Percentiles rank a stretch among this genome's conserved stretches.
phyloP scores from a whole-genome alignment of 2,888 invertebrate genomes.

The Nomada flava region DNA sequence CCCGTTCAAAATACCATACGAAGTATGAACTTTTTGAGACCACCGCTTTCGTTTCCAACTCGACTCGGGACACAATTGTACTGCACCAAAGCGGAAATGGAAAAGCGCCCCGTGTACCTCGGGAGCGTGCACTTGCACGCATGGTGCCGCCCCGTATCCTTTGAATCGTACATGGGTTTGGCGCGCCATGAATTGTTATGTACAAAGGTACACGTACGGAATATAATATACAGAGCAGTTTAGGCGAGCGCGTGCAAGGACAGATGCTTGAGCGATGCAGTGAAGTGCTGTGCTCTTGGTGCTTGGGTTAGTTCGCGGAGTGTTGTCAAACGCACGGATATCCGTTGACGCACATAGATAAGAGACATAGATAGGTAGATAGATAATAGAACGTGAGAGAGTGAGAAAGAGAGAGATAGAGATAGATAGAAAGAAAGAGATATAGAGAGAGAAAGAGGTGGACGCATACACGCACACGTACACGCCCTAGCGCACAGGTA shows the following conservation, averaged over 20 bases:
- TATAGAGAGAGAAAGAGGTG: slow-evolving; percentile 11
- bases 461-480: slow-evolving; percentile 44
- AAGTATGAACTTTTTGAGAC: no score
- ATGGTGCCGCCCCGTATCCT: slow-evolving; percentile 34
- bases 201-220: slow-evolving; percentile 66
- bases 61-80: no score
- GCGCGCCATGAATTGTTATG: slow-evolving; percentile 61
- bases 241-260: slow-evolving; percentile 82
- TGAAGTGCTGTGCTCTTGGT: slow-evolving; percentile 82
- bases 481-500: slow-evolving; percentile 37
- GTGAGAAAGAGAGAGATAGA: slow-evolving; percentile 10
- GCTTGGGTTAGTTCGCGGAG: slow-evolving; percentile 73
- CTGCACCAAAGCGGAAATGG: no score
- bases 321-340: slow-evolving; percentile 68
- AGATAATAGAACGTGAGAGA: slow-evolving; percentile 13
- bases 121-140: slow-evolving; percentile 4
- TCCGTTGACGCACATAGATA: slow-evolving; percentile 58
- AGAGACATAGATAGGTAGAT: slow-evolving; percentile 11
- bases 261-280: slow-evolving; percentile 83
- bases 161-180: slow-evolving; percentile 53
- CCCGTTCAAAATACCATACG: no score
- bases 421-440: background rate
- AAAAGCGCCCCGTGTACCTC: slow-evolving; percentile 2
- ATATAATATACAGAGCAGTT: slow-evolving; percentile 71
- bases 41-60: no score